Base-by-base conservation (phyloP, 2,888 invertebrate species). In the Polyommatus icarus region DNA sequence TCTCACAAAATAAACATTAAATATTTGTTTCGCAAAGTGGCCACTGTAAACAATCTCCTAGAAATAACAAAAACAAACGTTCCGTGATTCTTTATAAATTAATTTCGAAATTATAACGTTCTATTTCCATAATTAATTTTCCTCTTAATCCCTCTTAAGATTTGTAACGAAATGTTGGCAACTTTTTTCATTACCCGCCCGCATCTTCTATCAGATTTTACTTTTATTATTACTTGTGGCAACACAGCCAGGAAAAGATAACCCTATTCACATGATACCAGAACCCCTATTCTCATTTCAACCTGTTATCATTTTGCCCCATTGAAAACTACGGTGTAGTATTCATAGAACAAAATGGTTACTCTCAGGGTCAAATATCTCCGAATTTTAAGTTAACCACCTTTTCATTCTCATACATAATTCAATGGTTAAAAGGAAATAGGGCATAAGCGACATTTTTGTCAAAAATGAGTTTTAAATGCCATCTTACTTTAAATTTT, bases 111-210 rank as follows among this genome's bases (percentile, higher is more conserved):
- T 71, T 36, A n/a, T 40, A 71, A 71, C n/a, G 29, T 67, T 32
- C 1, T 24, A 20, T 72, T 72, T n/a, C 72, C 72, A 10, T 40
- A 40, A 72, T 40, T 72, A 40, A 67, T 67, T 72, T 20, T 72
- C n/a, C 71, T 71, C 40, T 71, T 72, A 72, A 72, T 72, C 40
- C n/a, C 71, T 36, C 24, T 36, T 40, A n/a, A 71, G 0, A 71
- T 71, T 71, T 36, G 10, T 36, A 72, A 72, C 10, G 10, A 40
- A 72, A 46, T 40, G 20, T 32, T 32, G 61, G 1, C 12, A 67
- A 67, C 67, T 67, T 67, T 67, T 67, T 67, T 67, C 32, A 67
- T 67, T 67, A 67, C 67, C 29, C 12, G 67, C 67, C 29, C 29
- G 29, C 29, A 67, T 67, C 29, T 67, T 61, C n/a, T 20, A 61